Conservation (phyloP, 2,797 vertebrate genomes). For the Sparus aurata region DNA sequence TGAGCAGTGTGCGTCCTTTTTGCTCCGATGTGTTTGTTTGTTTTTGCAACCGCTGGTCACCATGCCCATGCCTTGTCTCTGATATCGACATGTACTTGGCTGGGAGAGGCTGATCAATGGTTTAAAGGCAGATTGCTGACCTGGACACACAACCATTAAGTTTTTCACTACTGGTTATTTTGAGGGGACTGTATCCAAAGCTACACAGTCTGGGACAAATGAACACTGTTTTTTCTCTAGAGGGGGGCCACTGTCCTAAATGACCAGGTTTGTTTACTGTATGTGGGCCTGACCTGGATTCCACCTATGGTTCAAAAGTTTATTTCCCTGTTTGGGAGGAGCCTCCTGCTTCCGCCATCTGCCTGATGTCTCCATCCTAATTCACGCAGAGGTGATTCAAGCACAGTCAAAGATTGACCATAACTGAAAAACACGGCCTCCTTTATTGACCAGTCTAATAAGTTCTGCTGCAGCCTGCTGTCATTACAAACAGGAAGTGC, state of each 20-base stretch:
- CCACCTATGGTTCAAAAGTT: conserved; percentile 67
- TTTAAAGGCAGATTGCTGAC: conserved; percentile 34
- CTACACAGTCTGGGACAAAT: conserved; percentile 38
- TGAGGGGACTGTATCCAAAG: conserved; percentile 30
- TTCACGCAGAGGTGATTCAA: conserved; percentile 29
- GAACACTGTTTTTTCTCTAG: conserved; percentile 44
- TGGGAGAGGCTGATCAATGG: conserved; percentile 46
- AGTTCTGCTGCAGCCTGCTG: conserved; percentile 33
- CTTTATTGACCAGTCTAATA: conserved; percentile 50
- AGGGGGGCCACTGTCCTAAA: conserved; percentile 55
- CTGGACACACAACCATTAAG: conserved; percentile 15
- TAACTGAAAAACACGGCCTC: conserved; percentile 24
- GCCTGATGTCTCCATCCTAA: conserved; percentile 46
- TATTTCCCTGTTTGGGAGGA: conserved; percentile 52
- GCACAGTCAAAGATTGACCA: conserved; percentile 16
- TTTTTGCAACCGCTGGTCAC: conserved; percentile 45
- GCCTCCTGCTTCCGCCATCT: conserved; percentile 35
- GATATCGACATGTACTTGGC: conserved; percentile 34
- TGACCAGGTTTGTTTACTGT: conserved; percentile 49
- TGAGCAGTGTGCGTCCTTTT: conserved; percentile 48
- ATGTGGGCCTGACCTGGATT: conserved; percentile 57
- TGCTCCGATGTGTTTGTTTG: conserved; percentile 59
- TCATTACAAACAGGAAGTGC: conserved; percentile 44
- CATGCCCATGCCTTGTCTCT: conserved; percentile 13
- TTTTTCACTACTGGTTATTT: conserved; percentile 30